Conservation (phyloP, 2,888 invertebrate species). For the Hyppa rectilinea region DNA sequence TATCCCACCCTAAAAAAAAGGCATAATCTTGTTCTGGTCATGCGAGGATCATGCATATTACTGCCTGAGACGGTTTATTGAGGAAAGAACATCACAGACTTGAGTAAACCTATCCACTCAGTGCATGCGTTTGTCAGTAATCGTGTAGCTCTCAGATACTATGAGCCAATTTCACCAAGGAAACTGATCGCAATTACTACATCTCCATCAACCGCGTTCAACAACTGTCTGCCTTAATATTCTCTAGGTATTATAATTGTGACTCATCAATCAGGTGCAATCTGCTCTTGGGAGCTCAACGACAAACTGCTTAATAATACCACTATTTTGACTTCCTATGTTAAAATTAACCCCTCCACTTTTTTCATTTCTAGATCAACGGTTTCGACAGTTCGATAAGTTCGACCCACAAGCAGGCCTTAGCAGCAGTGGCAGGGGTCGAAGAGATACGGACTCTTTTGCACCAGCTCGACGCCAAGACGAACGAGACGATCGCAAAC, state of each 20-base stretch:
- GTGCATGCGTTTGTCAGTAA: neutral
- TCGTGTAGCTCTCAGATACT: neutral
- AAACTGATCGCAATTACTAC: no score
- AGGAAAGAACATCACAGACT: neutral
- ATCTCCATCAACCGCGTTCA: no score
- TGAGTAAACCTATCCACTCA: neutral
- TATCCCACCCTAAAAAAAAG: no score
- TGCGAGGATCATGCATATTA: neutral
- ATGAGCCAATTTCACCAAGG: no score
- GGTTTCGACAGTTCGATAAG: constrained; percentile 84
- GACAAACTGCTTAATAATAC: no score
- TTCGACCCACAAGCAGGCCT: constrained; percentile 84
- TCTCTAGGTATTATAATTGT: no score
- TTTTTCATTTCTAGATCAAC: constrained; percentile 84
- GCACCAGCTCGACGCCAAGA: constrained; percentile 79
- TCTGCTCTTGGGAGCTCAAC: neutral
- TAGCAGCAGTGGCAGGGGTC: constrained; percentile 81
- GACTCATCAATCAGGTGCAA: no score
- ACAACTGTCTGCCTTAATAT: no score
- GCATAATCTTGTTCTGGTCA: no score
- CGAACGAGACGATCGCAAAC: constrained; percentile 85
- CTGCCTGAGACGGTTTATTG: neutral
- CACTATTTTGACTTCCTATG: no score
- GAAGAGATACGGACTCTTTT: constrained; percentile 82
- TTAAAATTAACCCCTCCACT: neutral